Percentiles rank a stretch among this genome's conserved stretches.
These are phyloP conservation scores for Pseudachorutes palmiensis DNA, from an alignment of 1,140 invertebrate genomes.

Conservation along the genomic window DNA sequence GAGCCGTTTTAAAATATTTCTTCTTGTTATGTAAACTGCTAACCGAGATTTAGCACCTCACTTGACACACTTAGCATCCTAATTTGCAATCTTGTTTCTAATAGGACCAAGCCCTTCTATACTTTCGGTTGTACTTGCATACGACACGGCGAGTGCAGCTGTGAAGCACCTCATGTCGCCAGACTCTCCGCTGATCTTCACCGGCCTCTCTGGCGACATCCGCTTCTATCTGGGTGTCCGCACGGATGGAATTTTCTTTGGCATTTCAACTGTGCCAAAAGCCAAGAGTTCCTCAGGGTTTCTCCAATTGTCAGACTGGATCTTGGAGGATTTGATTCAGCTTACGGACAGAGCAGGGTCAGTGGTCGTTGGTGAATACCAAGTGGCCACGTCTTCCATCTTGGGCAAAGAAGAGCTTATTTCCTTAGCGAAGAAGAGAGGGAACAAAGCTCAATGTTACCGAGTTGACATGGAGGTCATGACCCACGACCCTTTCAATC, in stretches of 20 bases:
- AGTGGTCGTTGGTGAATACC: conserved; percentile 18
- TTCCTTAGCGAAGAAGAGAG: conserved; percentile 15
- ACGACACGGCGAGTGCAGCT: conserved; percentile 21
- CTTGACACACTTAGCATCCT: not conserved
- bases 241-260: conserved; percentile 13
- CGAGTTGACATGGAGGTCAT: conserved; percentile 23
- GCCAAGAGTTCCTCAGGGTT: conserved; percentile 11
- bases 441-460: conserved; percentile 12
- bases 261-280: not conserved
- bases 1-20: too few relatives aligned
- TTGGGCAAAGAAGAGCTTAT: conserved; percentile 22
- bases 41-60: too few relatives aligned
- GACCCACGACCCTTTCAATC: conserved; percentile 35
- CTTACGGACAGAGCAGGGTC: conserved; percentile 7
- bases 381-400: conserved; percentile 34
- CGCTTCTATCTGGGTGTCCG: conserved; percentile 26
- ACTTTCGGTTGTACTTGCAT: conserved; percentile 23
- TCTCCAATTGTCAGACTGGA: conserved; percentile 33
- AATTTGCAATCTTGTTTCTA: not conserved
- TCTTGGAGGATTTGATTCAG: conserved; percentile 32
- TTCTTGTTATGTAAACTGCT: too few relatives aligned
- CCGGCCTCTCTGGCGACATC: conserved; percentile 30
- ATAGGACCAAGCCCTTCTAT: conserved; percentile 28
- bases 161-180: not conserved
- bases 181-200: not conserved